phyloP scores from a whole-genome alignment of 2,888 invertebrate species.

The Acanthosepion esculentum region DNA sequence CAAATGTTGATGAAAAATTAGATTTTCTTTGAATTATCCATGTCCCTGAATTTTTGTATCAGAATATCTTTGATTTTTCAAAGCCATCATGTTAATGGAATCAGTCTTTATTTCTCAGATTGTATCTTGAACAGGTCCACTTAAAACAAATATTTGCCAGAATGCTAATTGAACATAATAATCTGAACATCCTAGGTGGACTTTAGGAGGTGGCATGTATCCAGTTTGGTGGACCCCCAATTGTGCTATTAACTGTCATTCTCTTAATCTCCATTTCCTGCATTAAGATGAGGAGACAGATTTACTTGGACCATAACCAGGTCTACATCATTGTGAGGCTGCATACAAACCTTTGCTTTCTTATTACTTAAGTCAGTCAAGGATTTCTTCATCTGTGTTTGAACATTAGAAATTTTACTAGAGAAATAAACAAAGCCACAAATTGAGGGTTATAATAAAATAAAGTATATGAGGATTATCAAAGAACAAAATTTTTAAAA shows the following conservation, averaged over 20 bases:
- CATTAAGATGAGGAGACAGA: neutral
- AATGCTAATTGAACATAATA: neutral
- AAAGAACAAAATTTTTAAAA: neutral
- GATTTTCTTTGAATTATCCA: neutral
- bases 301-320: neutral
- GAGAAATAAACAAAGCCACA: neutral
- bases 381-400: neutral
- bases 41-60: neutral
- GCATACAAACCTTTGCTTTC: neutral
- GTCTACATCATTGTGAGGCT: neutral
- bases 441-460: neutral
- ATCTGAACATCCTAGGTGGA: neutral
- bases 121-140: neutral
- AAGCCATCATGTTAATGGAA: neutral
- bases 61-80: neutral
- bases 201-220: neutral
- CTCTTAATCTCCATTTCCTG: neutral
- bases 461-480: neutral
- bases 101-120: neutral
- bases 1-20: neutral
- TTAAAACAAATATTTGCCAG: neutral
- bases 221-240: neutral
- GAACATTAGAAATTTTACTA: neutral
- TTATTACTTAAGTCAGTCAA: neutral
- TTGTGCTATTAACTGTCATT: constrained; percentile 20